phyloP scores from a whole-genome alignment of 2,888 invertebrate genomes.

The Eupithecia inturbata region DNA sequence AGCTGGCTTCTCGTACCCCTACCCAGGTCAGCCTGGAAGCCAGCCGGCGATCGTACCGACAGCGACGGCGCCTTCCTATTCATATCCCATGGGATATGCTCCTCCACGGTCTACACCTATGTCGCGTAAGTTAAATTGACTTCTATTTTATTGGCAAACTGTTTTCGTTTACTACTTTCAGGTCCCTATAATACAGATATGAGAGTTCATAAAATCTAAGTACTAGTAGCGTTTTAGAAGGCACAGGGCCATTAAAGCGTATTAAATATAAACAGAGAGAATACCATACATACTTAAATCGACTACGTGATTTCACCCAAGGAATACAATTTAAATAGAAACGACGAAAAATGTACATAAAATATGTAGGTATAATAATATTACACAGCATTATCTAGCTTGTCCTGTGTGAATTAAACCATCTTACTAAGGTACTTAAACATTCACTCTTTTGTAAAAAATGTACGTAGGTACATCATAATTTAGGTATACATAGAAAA shows the following conservation, averaged over 20 bases:
- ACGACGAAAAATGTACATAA: neutral
- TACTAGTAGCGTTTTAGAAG: neutral
- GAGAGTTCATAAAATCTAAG: neutral
- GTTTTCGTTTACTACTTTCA: no score
- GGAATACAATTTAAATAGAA: neutral
- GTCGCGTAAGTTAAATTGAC: neutral
- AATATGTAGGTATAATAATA: neutral
- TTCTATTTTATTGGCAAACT: neutral
- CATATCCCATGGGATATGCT: slow-evolving; percentile 46
- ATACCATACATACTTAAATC: neutral
- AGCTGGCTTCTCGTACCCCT: slow-evolving; percentile 51
- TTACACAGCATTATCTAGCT: neutral
- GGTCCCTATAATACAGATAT: neutral
- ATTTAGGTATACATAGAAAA: neutral
- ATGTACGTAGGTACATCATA: no score
- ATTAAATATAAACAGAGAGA: no score
- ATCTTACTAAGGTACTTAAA: neutral
- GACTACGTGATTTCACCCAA: neutral
- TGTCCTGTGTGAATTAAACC: neutral
- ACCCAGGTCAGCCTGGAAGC: slow-evolving; percentile 41
- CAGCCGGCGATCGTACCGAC: slow-evolving; percentile 54
- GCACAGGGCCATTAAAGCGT: neutral
- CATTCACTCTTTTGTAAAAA: neutral
- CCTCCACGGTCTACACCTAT: slow-evolving; percentile 41
- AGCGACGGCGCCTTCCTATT: slow-evolving; percentile 49